Conservation (phyloP, 2,113 vertebrate genomes). For the Gallinago jamesoni region DNA sequence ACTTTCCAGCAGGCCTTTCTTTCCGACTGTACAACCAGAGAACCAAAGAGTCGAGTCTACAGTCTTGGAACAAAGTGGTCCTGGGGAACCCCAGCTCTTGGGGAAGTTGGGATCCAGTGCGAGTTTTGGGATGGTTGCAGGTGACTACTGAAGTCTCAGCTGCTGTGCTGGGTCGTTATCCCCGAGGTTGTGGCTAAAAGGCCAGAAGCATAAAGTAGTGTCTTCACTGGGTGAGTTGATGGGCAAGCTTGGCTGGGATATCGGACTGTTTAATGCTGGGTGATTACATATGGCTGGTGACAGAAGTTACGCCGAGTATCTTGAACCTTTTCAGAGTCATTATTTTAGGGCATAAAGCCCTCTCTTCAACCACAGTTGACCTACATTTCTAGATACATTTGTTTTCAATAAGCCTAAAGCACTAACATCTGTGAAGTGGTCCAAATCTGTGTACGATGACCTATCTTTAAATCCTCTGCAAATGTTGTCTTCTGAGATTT, state of each 20-base stretch:
- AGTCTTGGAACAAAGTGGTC: not conserved
- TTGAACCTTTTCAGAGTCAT: not conserved
- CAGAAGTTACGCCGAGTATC: not conserved
- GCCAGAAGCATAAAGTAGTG: not conserved
- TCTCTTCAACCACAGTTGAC: not conserved
- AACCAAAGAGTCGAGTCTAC: not conserved
- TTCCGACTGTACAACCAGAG: not conserved
- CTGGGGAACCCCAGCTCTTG: not conserved
- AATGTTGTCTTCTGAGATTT: not conserved
- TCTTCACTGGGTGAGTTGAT: not conserved
- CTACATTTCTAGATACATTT: not conserved
- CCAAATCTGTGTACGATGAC: not conserved
- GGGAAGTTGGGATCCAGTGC: not conserved
- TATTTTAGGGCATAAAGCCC: not conserved
- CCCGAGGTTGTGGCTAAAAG: not conserved
- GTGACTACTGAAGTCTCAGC: accelerated
- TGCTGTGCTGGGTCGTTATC: not conserved
- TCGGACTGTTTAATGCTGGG: not conserved
- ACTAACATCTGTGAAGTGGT: not conserved
- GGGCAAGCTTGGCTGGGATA: not conserved
- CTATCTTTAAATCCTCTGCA: not conserved
- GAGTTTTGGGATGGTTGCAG: not conserved
- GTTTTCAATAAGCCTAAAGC: not conserved
- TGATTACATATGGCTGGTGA: not conserved
- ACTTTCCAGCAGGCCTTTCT: not conserved